Evolutionary conservation across 2,113 vertebrate genomes (phyloP).

Genomic region (Sinocyclocheilus maitianheensis): DNA sequence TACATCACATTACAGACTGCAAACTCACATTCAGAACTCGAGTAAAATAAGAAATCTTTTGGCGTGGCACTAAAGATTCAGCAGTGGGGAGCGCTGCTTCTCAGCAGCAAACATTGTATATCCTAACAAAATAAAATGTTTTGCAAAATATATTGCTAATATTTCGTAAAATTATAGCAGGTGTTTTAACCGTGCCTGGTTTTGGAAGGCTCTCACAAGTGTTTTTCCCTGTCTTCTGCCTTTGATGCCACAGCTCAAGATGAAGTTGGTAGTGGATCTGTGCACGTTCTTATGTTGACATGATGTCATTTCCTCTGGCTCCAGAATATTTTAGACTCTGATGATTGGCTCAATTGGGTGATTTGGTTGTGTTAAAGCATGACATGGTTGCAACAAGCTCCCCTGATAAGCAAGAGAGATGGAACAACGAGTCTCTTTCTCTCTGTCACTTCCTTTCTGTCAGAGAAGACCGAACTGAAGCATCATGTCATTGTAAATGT

Average conservation of each 20-base stretch:
- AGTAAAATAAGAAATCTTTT: background rate
- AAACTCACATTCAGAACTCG: background rate
- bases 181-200: background rate
- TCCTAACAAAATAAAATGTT: background rate
- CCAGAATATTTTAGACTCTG: background rate
- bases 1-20: background rate
- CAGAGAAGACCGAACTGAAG: slow-evolving; percentile 6
- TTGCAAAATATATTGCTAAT: background rate
- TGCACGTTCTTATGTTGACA: background rate
- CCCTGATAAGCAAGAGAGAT: background rate
- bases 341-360: slow-evolving; percentile 14
- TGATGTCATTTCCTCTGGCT: background rate
- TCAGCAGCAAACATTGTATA: background rate
- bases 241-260: background rate
- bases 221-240: background rate
- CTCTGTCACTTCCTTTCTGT: slow-evolving; percentile 45
- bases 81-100: no score
- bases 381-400: background rate
- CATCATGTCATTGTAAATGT: slow-evolving; percentile 45
- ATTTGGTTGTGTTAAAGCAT: slow-evolving; percentile 14
- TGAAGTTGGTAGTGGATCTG: background rate
- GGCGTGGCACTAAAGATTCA: background rate
- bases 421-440: slow-evolving; percentile 18
- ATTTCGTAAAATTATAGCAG: background rate
- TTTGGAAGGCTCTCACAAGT: background rate